Evolutionary conservation across 2,888 invertebrate species (phyloP), one percentile per base, ranked within the genome.

Genomic region (Eupithecia vulgata): DNA sequence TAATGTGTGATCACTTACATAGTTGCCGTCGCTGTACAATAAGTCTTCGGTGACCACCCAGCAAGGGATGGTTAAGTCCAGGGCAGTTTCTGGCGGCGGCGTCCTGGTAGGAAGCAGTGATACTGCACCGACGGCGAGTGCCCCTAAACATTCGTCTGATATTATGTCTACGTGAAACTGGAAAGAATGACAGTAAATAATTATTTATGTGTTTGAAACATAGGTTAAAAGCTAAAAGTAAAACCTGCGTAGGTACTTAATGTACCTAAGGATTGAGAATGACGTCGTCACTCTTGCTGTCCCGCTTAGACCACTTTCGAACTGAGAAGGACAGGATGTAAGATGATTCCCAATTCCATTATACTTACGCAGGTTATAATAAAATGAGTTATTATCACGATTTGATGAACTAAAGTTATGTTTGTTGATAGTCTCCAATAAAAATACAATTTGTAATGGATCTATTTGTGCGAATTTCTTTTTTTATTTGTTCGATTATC

Each of bases 21-120:
- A 97, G 42, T 95, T 94, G 3, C 98, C 98, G 87, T 97, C 97
- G 74, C 97, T 96, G 80, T 96, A 97, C 70, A 98, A 95, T 87
- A 97, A 95, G 84, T 98, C 98, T 78, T 96, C 96, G 67, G 97
- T 96, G 68, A 98, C 95, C 30, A 98, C 94, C 97, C 98, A 98
- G 75, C 96, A 96, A 21, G 97, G 96, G 59, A 96, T 96, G 83
- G 97, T 97, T 65, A 98, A 95, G 34, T 96, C 96, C 70, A 98
- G 92, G 7, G 97, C 97, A 61, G 97, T 96, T 15, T 95, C 92
- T 6, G 97, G 97, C 69, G 97, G 97, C 69, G 96, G 92, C n/a
- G 74, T 59, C 6, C 89, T 90, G 12, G 96, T 96, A 0, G 97
- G 97, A 40, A 96, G 95, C n/a, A 96, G 95, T 7, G 96, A 96